A percentile compares a stretch with the other conserved stretches of the same genome.
These are phyloP conservation scores for Hemicentrotus pulcherrimus DNA, from an alignment of 35 echinoderm and acorn worm genomes.

Conservation along the genomic window DNA sequence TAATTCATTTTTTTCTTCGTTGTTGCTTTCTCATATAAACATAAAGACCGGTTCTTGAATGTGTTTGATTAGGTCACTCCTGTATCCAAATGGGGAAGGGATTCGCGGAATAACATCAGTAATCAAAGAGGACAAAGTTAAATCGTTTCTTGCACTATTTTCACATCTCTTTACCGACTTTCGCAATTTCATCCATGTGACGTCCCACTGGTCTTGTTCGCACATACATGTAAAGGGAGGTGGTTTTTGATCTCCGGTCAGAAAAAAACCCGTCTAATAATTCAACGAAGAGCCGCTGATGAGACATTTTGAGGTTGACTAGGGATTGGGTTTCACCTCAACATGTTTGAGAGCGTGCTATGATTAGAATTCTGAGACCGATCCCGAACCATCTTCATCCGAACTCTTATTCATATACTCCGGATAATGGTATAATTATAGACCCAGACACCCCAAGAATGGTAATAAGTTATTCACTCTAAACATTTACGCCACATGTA, in stretches of 20 bases:
- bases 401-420: not conserved
- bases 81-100: not conserved
- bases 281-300: not conserved
- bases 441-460: not conserved
- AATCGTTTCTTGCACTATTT: not conserved
- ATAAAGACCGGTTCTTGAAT: too few species aligned
- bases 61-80: too few species aligned
- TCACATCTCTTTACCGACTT: not conserved
- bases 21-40: too few species aligned
- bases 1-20: too few species aligned
- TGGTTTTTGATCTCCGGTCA: not conserved
- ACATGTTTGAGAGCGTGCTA: not conserved
- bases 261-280: constrained; percentile 9
- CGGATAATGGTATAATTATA: not conserved
- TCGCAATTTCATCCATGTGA: not conserved
- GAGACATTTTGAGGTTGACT: constrained; percentile 11
- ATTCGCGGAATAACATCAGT: not conserved
- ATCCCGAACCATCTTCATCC: not conserved
- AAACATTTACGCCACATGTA: constrained; percentile 2
- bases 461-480: not conserved
- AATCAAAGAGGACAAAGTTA: not conserved
- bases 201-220: not conserved
- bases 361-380: constrained; percentile 1
- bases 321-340: not conserved
- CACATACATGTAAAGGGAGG: not conserved